Evolutionary conservation across 2,888 invertebrate genomes (phyloP).

Genomic region (Furcula furcula): DNA sequence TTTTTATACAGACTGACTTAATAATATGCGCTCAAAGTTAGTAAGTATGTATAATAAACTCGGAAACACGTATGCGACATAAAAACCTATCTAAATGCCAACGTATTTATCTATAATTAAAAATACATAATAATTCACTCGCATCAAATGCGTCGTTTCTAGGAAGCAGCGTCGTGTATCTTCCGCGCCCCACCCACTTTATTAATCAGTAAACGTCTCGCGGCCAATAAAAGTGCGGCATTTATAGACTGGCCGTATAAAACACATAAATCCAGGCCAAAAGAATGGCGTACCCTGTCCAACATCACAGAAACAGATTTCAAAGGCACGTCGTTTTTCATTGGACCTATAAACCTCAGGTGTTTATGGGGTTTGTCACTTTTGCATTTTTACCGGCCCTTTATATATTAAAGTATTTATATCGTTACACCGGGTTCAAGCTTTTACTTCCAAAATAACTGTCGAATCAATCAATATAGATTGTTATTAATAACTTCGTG

Average conservation of each 20-base stretch:
- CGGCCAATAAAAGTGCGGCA: constrained; percentile 71
- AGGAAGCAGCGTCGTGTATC: constrained; percentile 62
- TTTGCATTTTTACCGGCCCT: constrained; percentile 42
- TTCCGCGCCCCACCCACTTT: constrained; percentile 75
- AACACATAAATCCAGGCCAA: constrained; percentile 68
- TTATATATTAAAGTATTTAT: constrained; percentile 27
- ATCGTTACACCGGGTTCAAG: too few relatives aligned
- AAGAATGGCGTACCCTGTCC: constrained; percentile 66
- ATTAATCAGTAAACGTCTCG: constrained; percentile 77
- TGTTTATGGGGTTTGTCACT: constrained; percentile 67
- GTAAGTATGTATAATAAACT: too few relatives aligned
- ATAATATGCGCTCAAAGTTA: too few relatives aligned
- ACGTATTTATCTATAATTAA: constrained; percentile 14
- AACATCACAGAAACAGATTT: constrained; percentile 74
- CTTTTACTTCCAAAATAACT: too few relatives aligned
- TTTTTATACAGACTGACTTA: too few relatives aligned
- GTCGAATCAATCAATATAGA: too few relatives aligned
- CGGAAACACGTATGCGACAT: neutral
- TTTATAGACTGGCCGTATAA: constrained; percentile 74
- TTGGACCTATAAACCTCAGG: constrained; percentile 66
- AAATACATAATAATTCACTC: constrained; percentile 26
- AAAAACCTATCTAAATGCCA: constrained; percentile 13
- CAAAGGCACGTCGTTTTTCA: constrained; percentile 73
- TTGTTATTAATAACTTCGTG: too few relatives aligned
- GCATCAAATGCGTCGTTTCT: constrained; percentile 43